Percentiles rank a stretch among this genome's conserved stretches.
phyloP scores from a whole-genome alignment of 2,113 vertebrate genomes.

The Mormyrus lacerda region DNA sequence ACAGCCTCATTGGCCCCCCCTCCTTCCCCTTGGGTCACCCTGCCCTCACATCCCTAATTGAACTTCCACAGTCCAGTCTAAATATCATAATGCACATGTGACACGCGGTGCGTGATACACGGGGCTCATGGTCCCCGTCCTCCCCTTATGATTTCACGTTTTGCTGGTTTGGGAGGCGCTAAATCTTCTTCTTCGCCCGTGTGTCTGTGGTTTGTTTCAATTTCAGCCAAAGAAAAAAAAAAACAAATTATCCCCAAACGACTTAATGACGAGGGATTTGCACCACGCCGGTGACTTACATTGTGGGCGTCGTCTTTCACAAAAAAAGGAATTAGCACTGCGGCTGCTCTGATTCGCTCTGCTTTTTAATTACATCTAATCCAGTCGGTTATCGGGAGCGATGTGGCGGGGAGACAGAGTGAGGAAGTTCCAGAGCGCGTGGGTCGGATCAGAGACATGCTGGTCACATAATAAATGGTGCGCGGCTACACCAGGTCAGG shows the following conservation, averaged over 20 bases:
- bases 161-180: background rate
- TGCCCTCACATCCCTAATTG: background rate
- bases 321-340: background rate
- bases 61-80: background rate
- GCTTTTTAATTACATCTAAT: constrained; percentile 16
- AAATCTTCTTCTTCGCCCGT: background rate
- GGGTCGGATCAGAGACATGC: background rate
- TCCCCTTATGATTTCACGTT: background rate
- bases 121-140: background rate
- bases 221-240: background rate
- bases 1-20: background rate
- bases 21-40: background rate
- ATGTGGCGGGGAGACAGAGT: background rate
- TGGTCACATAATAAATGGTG: background rate
- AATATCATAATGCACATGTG: background rate
- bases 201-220: background rate
- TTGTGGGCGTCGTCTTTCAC: background rate
- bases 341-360: background rate
- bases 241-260: background rate
- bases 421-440: too few relatives aligned
- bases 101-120: background rate
- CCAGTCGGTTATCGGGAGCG: background rate
- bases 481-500: background rate
- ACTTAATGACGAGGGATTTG: constrained; percentile 6
- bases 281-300: constrained; percentile 3